Evolutionary conservation across 2,113 vertebrate species (phyloP), one percentile per base, ranked within the genome.

Genomic region (Hydrolagus affinis): DNA sequence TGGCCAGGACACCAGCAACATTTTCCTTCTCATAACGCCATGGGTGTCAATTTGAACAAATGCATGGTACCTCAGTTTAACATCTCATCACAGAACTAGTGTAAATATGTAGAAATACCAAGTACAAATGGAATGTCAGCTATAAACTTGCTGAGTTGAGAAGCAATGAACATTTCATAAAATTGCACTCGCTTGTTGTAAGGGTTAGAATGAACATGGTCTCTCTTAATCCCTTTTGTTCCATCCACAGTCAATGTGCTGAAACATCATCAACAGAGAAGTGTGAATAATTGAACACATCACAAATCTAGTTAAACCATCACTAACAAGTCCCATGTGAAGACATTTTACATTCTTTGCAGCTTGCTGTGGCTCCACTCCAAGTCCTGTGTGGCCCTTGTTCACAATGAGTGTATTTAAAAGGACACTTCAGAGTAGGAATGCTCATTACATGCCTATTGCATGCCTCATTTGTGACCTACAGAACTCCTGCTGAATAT

Each of bases 281-380:
- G 15, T 75, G 32, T 56, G 32, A 44, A 44, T 56, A 57, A 80
- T 28, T 62, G 76, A 64, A 28, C 57, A 80, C 62, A 60, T 28
- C 59, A 64, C 62, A 80, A 80, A 80, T 80, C 76, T 23, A 80
- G 23, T 62, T 80, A 14, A 80, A 28, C 56, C 12, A 17, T 62
- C 57, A 15, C 57, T 64, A 62, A 62, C 59, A 64, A 28, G 76
- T 80, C 57, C 57, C 57, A 28, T 59, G 75, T 78, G 75, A 78
- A 60, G 57, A n/a, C 1, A 3, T 60, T 25, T 60, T 11, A 60
- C n/a, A 60, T 23, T 60, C 75, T 78, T 78, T 23, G 9, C 14
- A 11, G n/a, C 76, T 60, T n/a, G 23, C 23, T 21, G 73, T 56
- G 8, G 32, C 17, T 57, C 32, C 3, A 9, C 66, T 56, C 32